A percentile compares a stretch with the other conserved stretches of the same genome.
phyloP scores from a whole-genome alignment of 2,113 vertebrate genomes.

The Esox niger region DNA sequence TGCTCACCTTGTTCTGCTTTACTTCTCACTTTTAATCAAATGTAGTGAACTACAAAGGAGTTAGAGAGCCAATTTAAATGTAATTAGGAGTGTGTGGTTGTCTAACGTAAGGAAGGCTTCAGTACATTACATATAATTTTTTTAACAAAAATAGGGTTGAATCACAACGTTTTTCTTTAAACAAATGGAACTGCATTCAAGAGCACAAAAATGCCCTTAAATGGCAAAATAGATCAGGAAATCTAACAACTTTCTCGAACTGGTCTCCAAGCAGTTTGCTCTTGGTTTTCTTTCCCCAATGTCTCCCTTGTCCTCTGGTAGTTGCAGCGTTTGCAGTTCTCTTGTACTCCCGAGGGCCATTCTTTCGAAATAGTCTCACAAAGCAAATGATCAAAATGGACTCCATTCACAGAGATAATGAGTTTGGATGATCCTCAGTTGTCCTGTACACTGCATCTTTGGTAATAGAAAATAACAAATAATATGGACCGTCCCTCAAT shows the following conservation, averaged over 20 bases:
- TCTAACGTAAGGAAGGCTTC: not conserved
- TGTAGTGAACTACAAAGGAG: too few relatives aligned
- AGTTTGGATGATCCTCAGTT: constrained; percentile 9
- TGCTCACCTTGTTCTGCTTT: too few relatives aligned
- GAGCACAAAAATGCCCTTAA: too few relatives aligned
- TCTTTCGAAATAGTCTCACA: constrained; percentile 9
- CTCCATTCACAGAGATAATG: constrained; percentile 24
- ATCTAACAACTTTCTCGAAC: not conserved
- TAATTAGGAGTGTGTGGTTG: not conserved
- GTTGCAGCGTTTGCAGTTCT: not conserved
- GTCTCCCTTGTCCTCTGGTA: not conserved
- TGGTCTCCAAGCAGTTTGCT: not conserved
- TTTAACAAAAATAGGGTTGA: too few relatives aligned
- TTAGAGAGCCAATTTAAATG: too few relatives aligned
- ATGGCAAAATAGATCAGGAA: not conserved
- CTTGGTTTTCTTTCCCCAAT: not conserved
- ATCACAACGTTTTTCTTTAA: too few relatives aligned
- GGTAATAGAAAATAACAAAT: not conserved
- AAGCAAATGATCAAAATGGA: not conserved
- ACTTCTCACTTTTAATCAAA: not conserved
- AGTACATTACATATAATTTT: too few relatives aligned
- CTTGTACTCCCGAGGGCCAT: not conserved
- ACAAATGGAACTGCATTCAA: too few relatives aligned
- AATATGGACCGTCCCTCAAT: not conserved
- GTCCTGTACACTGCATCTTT: constrained; percentile 37